phyloP scores from a whole-genome alignment of 2,797 vertebrate genomes.

The Bryconaethiops microstoma region DNA sequence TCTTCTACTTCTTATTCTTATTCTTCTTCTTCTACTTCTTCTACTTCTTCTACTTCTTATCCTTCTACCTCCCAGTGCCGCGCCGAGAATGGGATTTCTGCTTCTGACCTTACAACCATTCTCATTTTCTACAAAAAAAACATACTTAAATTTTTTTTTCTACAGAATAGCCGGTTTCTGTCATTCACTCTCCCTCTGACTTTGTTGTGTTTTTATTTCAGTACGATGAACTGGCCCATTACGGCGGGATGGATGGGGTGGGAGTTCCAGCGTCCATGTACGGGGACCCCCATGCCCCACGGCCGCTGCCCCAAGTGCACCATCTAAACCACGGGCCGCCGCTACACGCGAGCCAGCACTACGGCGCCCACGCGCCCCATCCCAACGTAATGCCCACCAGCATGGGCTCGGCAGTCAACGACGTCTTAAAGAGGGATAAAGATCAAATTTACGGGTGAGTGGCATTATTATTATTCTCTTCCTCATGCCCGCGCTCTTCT shows the following conservation, averaged over 20 bases:
- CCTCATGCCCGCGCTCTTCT: not conserved
- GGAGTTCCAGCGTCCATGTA: slow-evolving; percentile 98
- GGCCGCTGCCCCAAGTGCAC: slow-evolving; percentile 98
- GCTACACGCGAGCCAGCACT: slow-evolving; percentile 97
- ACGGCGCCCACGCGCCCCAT: slow-evolving; percentile 97
- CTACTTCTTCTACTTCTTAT: not conserved
- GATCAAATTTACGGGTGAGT: slow-evolving; percentile 99
- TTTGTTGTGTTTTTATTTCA: slow-evolving; percentile 75
- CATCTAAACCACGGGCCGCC: slow-evolving; percentile 99
- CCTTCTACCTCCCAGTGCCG: not conserved
- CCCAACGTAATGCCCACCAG: slow-evolving; percentile 98
- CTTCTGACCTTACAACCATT: slow-evolving; percentile 7
- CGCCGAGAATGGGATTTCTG: not conserved
- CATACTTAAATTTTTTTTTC: slow-evolving; percentile 19
- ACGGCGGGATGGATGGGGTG: slow-evolving; percentile 99
- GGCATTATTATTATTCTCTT: slow-evolving; percentile 40
- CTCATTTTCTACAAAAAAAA: slow-evolving; percentile 17
- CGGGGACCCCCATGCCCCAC: slow-evolving; percentile 96
- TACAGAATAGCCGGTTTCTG: not conserved
- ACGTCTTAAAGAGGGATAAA: slow-evolving; percentile 99
- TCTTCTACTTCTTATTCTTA: not conserved
- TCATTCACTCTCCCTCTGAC: slow-evolving; percentile 55
- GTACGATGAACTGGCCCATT: slow-evolving; percentile 99
- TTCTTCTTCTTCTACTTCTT: not conserved
- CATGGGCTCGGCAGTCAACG: slow-evolving; percentile 99